phyloP scores from a whole-genome alignment of 2,888 invertebrate species.

The Rhabditoides inermis region DNA sequence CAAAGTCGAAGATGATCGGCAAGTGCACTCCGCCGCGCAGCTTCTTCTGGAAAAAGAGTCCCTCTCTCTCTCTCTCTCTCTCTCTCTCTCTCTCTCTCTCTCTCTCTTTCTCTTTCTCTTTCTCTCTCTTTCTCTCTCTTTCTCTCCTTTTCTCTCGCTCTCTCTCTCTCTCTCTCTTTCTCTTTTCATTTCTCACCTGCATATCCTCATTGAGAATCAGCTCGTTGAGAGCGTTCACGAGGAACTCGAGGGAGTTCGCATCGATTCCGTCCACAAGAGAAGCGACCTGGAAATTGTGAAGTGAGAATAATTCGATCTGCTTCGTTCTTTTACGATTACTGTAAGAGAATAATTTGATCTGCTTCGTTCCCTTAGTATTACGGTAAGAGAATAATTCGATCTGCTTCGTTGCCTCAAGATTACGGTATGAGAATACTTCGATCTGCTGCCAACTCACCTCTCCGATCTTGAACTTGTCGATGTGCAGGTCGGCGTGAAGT shows the following conservation, averaged over 20 bases:
- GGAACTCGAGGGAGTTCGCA: slow-evolving; percentile 46
- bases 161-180: not conserved
- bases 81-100: not conserved
- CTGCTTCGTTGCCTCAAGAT: no score
- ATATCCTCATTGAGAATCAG: slow-evolving; percentile 50
- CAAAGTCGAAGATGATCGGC: slow-evolving; percentile 50
- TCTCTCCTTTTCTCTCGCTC: not conserved
- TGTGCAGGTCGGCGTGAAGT: slow-evolving; percentile 37
- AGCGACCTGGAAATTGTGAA: slow-evolving; percentile 29
- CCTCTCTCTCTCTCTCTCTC: not conserved
- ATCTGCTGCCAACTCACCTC: slow-evolving; percentile 38
- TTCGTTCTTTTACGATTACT: no score
- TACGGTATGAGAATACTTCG: no score
- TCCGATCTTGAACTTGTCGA: slow-evolving; percentile 48
- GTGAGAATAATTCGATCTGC: no score
- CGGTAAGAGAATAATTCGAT: no score
- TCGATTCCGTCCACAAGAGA: slow-evolving; percentile 49
- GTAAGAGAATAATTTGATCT: no score
- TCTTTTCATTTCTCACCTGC: slow-evolving; percentile 21
- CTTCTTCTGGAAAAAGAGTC: not conserved
- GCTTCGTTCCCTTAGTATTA: no score
- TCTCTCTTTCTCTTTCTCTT: not conserved
- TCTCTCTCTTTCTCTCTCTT: not conserved
- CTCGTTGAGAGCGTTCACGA: slow-evolving; percentile 49
- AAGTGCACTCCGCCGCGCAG: slow-evolving; percentile 37